A percentile compares a stretch with the other conserved stretches of the same genome.
Conservation (phyloP, 2,888 invertebrate species). For the Nineta flava region DNA sequence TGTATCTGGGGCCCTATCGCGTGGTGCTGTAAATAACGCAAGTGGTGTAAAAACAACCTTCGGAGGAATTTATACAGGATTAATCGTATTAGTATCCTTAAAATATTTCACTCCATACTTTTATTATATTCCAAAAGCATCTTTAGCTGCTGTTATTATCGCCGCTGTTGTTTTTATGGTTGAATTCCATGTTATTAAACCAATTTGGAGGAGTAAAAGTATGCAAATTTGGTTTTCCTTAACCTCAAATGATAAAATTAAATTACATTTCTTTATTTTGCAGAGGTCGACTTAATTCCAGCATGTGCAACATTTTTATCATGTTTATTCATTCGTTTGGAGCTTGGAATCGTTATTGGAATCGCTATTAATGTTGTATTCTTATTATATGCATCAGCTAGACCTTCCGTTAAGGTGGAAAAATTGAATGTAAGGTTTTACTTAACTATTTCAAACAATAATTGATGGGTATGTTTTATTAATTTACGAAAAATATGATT, state of each 20-base stretch:
- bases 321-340: conserved; percentile 45
- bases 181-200: conserved; percentile 42
- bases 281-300: conserved; percentile 50
- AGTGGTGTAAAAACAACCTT: conserved; percentile 53
- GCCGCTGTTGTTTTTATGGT: conserved; percentile 56
- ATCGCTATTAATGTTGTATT: conserved; percentile 43
- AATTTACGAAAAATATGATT: conserved; percentile 10
- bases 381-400: conserved; percentile 42
- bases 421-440: conserved; percentile 32
- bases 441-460: too few relatives aligned
- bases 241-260: not conserved
- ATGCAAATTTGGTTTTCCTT: conserved; percentile 16
- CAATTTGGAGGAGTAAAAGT: conserved; percentile 51
- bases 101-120: conserved; percentile 51
- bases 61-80: conserved; percentile 46
- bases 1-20: conserved; percentile 40
- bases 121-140: conserved; percentile 44
- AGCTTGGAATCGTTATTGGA: conserved; percentile 50
- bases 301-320: conserved; percentile 45
- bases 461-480: not conserved
- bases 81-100: conserved; percentile 31
- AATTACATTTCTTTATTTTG: not conserved
- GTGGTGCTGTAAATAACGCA: conserved; percentile 54
- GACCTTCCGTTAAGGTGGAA: conserved; percentile 42
- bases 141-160: conserved; percentile 53